A percentile compares a stretch with the other conserved stretches of the same genome.
These are phyloP conservation scores for Brachyptera risi DNA, from an alignment of 2,888 invertebrate species.

Conservation along the genomic window DNA sequence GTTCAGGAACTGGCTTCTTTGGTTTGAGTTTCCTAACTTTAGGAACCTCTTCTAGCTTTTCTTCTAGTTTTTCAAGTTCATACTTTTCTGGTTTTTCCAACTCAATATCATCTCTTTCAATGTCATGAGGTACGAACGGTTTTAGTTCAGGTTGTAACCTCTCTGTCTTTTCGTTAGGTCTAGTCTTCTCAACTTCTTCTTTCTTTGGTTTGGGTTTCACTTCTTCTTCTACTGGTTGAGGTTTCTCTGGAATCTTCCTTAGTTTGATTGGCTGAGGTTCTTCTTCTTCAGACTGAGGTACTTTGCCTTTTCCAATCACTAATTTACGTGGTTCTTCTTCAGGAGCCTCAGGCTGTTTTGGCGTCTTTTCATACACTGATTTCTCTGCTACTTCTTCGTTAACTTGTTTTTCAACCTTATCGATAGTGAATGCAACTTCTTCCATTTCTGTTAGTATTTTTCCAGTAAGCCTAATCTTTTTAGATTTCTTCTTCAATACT, in stretches of 20 bases:
- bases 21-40: constrained; percentile 37
- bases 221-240: constrained; percentile 37
- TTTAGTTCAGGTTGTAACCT: constrained; percentile 22
- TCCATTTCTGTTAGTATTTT: constrained; percentile 40
- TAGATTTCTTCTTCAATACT: constrained; percentile 37
- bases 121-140: constrained; percentile 23
- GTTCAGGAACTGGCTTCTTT: constrained; percentile 38
- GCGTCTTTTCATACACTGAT: constrained; percentile 40
- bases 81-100: constrained; percentile 34
- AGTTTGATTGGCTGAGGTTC: constrained; percentile 47
- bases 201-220: constrained; percentile 37
- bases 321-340: constrained; percentile 34
- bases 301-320: constrained; percentile 36
- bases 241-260: constrained; percentile 50
- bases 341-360: constrained; percentile 34
- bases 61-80: constrained; percentile 33
- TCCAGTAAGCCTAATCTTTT: constrained; percentile 34
- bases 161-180: constrained; percentile 27
- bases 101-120: constrained; percentile 24
- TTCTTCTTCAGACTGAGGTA: constrained; percentile 36
- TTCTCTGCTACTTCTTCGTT: constrained; percentile 32
- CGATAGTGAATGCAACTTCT: constrained; percentile 33
- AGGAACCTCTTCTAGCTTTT: constrained; percentile 33
- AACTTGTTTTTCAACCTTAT: constrained; percentile 26
- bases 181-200: constrained; percentile 30